phyloP scores from a whole-genome alignment of 2,113 vertebrate species.

The Acinonyx jubatus region DNA sequence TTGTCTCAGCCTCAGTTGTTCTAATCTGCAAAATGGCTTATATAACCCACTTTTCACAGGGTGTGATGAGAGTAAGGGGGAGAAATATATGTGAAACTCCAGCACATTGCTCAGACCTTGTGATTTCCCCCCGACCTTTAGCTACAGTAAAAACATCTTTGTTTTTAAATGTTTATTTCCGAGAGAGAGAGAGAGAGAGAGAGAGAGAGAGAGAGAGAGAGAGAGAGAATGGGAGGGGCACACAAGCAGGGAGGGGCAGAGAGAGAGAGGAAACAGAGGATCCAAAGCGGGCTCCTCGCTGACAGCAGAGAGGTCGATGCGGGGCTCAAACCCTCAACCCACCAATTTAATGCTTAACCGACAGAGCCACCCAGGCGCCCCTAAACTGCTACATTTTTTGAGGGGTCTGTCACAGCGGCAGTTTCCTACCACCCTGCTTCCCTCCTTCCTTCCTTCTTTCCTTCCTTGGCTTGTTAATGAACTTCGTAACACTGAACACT shows the following conservation, averaged over 20 bases:
- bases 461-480: background rate
- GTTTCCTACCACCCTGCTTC: background rate
- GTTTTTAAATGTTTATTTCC: no score
- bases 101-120: background rate
- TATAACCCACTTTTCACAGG: background rate
- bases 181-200: no score
- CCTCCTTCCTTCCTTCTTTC: background rate
- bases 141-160: background rate
- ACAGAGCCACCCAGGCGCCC: background rate
- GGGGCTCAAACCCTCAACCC: background rate
- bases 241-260: background rate
- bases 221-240: no score
- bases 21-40: background rate
- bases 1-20: background rate
- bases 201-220: no score
- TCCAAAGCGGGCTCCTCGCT: background rate
- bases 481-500: background rate
- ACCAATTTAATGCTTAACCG: background rate
- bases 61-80: background rate
- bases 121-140: background rate
- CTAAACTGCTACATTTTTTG: background rate
- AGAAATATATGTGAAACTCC: background rate
- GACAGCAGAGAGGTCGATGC: background rate
- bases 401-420: background rate
- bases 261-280: background rate